These are phyloP conservation scores for Globia sparganii DNA, from an alignment of 2,888 invertebrate species.

Conservation along the genomic window DNA sequence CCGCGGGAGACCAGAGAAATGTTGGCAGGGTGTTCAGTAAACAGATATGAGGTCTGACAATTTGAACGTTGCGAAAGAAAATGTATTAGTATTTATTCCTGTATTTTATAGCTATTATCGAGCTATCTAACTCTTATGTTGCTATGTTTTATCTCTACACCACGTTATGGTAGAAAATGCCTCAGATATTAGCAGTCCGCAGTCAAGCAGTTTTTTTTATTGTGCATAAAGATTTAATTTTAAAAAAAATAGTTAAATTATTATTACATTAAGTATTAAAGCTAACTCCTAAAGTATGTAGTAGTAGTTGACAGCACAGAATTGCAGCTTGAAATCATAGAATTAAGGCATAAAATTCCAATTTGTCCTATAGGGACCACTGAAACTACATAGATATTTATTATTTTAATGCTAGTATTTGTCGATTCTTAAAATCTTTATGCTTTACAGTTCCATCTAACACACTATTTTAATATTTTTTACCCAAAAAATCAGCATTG, in stretches of 20 bases:
- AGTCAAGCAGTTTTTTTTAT: too few species aligned
- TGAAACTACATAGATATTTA: neutral
- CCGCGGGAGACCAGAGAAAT: conserved; percentile 44
- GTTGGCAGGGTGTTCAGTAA: conserved; percentile 42
- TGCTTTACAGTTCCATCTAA: neutral
- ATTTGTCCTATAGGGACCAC: neutral
- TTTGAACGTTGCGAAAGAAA: conserved; percentile 31
- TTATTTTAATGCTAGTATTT: neutral
- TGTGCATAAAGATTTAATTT: neutral
- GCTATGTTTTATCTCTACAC: neutral
- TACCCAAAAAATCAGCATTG: too few species aligned
- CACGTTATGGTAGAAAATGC: neutral
- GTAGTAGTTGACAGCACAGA: neutral
- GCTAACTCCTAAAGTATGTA: neutral
- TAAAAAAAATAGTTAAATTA: neutral
- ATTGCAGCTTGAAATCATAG: neutral
- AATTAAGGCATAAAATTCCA: neutral
- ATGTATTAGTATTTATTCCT: neutral
- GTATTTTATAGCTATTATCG: neutral
- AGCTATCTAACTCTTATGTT: neutral
- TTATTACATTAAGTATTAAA: neutral
- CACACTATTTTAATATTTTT: too few species aligned
- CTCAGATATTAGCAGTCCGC: neutral
- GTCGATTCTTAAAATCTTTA: too few species aligned
- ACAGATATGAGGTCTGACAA: conserved; percentile 39